Evolutionary conservation across 2,113 vertebrate species (phyloP).

Genomic region (Diadophis punctatus): DNA sequence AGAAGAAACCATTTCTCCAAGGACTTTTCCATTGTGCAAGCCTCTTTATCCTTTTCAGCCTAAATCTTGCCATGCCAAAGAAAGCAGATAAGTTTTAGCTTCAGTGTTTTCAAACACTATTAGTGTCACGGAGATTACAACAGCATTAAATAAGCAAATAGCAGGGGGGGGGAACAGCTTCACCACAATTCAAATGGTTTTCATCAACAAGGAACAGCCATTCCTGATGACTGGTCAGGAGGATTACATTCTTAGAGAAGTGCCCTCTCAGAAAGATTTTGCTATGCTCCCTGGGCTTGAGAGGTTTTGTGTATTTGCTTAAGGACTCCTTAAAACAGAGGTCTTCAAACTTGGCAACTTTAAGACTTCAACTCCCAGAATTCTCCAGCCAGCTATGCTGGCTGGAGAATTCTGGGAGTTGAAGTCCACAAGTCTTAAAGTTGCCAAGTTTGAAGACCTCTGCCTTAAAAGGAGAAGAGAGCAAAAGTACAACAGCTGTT

Average conservation of each 20-base stretch:
- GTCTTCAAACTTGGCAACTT: too few species aligned
- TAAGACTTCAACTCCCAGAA: too few species aligned
- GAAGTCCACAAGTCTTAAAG: too few species aligned
- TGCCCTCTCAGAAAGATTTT: slow-evolving; percentile 29
- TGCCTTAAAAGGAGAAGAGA: slow-evolving; percentile 43
- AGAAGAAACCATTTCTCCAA: slow-evolving; percentile 26
- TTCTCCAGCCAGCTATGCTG: too few species aligned
- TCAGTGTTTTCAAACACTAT: slow-evolving; percentile 53
- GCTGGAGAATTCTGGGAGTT: too few species aligned
- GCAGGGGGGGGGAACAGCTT: slow-evolving; percentile 17
- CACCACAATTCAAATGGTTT: slow-evolving; percentile 43
- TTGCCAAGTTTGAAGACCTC: too few species aligned
- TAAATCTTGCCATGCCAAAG: slow-evolving; percentile 41
- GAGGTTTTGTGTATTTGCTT: slow-evolving; percentile 1
- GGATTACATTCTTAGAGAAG: slow-evolving; percentile 47
- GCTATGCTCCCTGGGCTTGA: slow-evolving; percentile 49
- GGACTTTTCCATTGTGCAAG: not conserved
- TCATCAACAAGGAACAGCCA: slow-evolving; percentile 16
- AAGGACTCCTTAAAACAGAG: slow-evolving; percentile 50
- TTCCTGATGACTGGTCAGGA: slow-evolving; percentile 21
- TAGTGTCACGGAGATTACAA: slow-evolving; percentile 52
- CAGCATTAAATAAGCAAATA: slow-evolving; percentile 34
- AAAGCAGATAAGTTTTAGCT: slow-evolving; percentile 34
- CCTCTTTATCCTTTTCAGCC: slow-evolving; percentile 40
- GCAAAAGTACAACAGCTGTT: slow-evolving; percentile 9